A percentile compares a stretch with the other conserved stretches of the same genome.
Conservation (phyloP, 2,888 invertebrate genomes). For the Epinotia nisella region DNA sequence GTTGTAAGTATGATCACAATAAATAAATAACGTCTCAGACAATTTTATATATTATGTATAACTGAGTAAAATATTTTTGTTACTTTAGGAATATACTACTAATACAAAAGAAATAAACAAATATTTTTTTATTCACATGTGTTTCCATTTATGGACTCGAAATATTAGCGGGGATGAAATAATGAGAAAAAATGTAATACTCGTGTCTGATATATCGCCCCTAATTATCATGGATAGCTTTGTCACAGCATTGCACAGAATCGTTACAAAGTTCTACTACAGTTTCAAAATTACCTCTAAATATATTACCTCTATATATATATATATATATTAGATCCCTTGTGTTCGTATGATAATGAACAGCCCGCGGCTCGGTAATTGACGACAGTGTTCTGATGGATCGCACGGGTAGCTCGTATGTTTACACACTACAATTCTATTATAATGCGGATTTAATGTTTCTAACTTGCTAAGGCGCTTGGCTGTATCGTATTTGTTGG, state of each 20-base stretch:
- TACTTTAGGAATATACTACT: too few species aligned
- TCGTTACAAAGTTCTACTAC: neutral
- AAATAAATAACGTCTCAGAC: too few species aligned
- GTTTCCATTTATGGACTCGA: too few species aligned
- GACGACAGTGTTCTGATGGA: slow-evolving; percentile 28
- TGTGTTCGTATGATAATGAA: slow-evolving; percentile 28
- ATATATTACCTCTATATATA: too few species aligned
- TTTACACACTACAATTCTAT: slow-evolving; percentile 24
- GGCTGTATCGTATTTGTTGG: neutral
- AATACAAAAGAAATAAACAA: too few species aligned
- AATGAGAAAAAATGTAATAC: too few species aligned
- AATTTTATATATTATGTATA: too few species aligned
- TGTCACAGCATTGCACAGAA: neutral
- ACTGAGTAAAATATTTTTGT: too few species aligned
- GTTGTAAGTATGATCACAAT: too few species aligned
- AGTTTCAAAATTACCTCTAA: neutral
- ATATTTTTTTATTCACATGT: too few species aligned
- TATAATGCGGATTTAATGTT: slow-evolving; percentile 15
- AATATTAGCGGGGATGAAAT: too few species aligned
- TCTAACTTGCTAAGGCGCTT: neutral
- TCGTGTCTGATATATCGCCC: neutral
- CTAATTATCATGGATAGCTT: neutral
- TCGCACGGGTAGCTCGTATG: slow-evolving; percentile 8
- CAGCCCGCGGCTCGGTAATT: slow-evolving; percentile 17
- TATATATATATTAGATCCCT: slow-evolving; percentile 4